phyloP scores from a whole-genome alignment of 2,797 vertebrate genomes.

The Enteromius radiatus region DNA sequence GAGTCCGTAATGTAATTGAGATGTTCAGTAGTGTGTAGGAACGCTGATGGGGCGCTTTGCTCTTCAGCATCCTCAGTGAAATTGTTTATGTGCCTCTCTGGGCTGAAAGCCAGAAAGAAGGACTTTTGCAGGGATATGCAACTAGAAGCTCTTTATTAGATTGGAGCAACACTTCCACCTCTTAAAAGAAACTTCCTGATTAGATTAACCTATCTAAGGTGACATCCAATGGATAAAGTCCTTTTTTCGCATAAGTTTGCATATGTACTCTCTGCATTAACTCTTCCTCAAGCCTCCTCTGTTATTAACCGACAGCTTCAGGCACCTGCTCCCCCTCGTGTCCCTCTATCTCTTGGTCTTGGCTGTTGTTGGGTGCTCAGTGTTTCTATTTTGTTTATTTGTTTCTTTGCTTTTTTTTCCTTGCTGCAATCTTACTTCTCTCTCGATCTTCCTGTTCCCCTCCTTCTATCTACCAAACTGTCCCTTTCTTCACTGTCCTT shows the following conservation, averaged over 20 bases:
- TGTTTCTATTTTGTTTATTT: slow-evolving; percentile 63
- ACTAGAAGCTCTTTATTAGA: slow-evolving; percentile 27
- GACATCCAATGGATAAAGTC: not conserved
- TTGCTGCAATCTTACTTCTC: slow-evolving; percentile 64
- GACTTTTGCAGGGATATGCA: slow-evolving; percentile 9
- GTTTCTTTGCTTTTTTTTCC: slow-evolving; percentile 61
- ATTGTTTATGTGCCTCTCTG: slow-evolving; percentile 28
- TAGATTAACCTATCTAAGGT: slow-evolving; percentile 17
- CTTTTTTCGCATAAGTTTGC: not conserved
- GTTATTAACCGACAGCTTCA: slow-evolving; percentile 59
- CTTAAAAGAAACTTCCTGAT: slow-evolving; percentile 7
- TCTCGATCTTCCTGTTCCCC: slow-evolving; percentile 67
- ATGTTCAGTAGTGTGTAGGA: slow-evolving; percentile 26
- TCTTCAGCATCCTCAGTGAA: slow-evolving; percentile 24
- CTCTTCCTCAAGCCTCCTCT: slow-evolving; percentile 56
- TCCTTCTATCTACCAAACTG: slow-evolving; percentile 67
- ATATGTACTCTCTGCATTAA: slow-evolving; percentile 55
- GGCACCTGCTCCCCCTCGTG: slow-evolving; percentile 23
- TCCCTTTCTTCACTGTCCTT: slow-evolving; percentile 46
- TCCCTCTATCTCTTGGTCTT: slow-evolving; percentile 36
- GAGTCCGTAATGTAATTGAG: slow-evolving; percentile 20
- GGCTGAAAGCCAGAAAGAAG: slow-evolving; percentile 28
- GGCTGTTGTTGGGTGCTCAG: slow-evolving; percentile 73
- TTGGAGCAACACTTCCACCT: slow-evolving; percentile 35
- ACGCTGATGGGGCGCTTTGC: slow-evolving; percentile 33